These are phyloP conservation scores for Busseola fusca DNA, from an alignment of 2,888 invertebrate species.

Conservation along the genomic window DNA sequence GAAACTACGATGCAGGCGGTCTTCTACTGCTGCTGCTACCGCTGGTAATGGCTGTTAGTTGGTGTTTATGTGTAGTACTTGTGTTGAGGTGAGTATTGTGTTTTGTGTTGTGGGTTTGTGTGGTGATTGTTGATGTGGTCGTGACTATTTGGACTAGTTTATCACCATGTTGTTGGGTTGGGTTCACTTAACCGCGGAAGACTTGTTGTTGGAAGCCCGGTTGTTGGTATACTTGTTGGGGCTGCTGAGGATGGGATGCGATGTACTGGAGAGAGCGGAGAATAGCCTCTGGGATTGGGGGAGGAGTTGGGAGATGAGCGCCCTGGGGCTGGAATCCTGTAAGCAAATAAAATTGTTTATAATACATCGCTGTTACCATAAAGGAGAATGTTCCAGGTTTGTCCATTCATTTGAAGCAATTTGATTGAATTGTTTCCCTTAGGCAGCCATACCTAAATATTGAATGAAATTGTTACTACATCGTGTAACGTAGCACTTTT, in stretches of 20 bases:
- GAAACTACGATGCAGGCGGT: too few species aligned
- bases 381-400: neutral
- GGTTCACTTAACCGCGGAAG: conserved; percentile 75
- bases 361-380: conserved; percentile 2
- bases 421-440: conserved; percentile 9
- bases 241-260: conserved; percentile 70
- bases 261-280: conserved; percentile 85
- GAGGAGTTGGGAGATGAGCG: conserved; percentile 90
- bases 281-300: conserved; percentile 90
- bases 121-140: too few species aligned
- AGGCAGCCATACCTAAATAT: neutral
- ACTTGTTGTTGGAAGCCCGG: conserved; percentile 15
- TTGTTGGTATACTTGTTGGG: conserved; percentile 64
- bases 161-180: neutral
- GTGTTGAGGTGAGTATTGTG: too few species aligned
- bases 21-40: too few species aligned
- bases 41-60: too few species aligned
- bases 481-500: neutral
- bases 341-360: conserved; percentile 40
- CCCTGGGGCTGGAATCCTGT: conserved; percentile 90
- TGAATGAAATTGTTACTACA: conserved; percentile 17
- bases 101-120: too few species aligned
- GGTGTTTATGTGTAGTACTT: too few species aligned
- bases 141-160: too few species aligned
- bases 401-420: neutral